These are phyloP conservation scores for Planiliza haematocheilus DNA, from an alignment of 2,113 vertebrate species.

Conservation along the genomic window DNA sequence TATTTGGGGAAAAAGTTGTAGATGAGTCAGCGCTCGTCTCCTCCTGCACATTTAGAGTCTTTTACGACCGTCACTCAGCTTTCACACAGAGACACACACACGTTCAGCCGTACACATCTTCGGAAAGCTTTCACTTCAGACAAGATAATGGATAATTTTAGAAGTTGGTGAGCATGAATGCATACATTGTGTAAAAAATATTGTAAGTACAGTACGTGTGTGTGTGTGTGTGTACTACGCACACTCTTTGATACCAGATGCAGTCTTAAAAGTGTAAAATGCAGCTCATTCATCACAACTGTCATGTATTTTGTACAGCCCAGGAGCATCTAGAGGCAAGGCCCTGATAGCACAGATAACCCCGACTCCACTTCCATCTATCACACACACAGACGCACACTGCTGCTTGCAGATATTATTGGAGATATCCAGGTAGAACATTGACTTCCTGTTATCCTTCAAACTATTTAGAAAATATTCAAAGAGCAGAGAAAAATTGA, in stretches of 20 bases:
- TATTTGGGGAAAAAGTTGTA: slow-evolving; percentile 27
- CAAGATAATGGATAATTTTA: background rate
- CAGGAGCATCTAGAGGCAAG: slow-evolving; percentile 62
- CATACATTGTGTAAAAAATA: background rate
- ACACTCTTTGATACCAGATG: slow-evolving; percentile 37
- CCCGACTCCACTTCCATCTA: slow-evolving; percentile 55
- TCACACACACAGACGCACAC: slow-evolving; percentile 27
- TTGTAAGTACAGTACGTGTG: slow-evolving; percentile 2
- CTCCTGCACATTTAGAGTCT: background rate
- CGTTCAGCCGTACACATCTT: background rate
- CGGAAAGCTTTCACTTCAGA: slow-evolving; percentile 13
- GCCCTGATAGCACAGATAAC: slow-evolving; percentile 64
- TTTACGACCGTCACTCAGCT: slow-evolving; percentile 1
- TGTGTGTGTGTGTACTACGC: slow-evolving; percentile 8
- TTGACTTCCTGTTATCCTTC: background rate
- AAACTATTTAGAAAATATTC: background rate
- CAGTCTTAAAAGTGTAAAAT: slow-evolving; percentile 54
- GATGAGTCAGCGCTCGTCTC: slow-evolving; percentile 46
- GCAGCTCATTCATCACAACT: slow-evolving; percentile 68
- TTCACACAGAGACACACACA: background rate
- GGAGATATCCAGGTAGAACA: background rate
- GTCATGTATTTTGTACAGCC: slow-evolving; percentile 63
- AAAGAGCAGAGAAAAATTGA: background rate
- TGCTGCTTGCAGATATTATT: slow-evolving; percentile 4
- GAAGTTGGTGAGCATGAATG: background rate